phyloP scores from a whole-genome alignment of 2,888 invertebrate genomes.

The Gonocerus acuteangulatus region DNA sequence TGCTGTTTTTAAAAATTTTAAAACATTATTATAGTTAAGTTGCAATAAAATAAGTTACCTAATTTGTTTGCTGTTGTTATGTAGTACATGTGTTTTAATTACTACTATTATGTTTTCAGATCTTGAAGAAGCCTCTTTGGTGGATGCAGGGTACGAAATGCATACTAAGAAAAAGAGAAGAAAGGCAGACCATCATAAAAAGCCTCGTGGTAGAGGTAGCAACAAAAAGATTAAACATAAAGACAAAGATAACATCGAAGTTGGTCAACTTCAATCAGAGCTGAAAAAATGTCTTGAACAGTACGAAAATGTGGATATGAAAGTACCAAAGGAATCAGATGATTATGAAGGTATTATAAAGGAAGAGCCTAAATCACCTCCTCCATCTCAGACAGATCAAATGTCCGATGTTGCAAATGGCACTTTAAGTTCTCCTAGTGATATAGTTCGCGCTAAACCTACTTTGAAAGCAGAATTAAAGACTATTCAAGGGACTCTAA shows the following conservation, averaged over 20 bases:
- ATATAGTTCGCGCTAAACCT: too few species aligned
- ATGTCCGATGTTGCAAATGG: too few species aligned
- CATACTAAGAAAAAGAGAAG: slow-evolving; percentile 45
- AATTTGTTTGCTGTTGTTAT: neutral
- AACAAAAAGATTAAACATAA: slow-evolving; percentile 23
- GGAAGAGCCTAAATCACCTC: slow-evolving; percentile 1
- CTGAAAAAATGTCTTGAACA: slow-evolving; percentile 12
- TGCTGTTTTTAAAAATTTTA: too few species aligned
- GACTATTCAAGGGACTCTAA: neutral
- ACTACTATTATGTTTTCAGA: slow-evolving; percentile 43
- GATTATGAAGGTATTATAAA: slow-evolving; percentile 5
- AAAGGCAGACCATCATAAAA: slow-evolving; percentile 35
- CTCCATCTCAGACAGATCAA: too few species aligned
- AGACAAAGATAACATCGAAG: slow-evolving; percentile 14
- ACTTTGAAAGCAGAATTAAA: neutral
- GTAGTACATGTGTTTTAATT: neutral
- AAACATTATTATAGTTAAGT: too few species aligned
- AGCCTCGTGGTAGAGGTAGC: slow-evolving; percentile 37
- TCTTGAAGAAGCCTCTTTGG: slow-evolving; percentile 48
- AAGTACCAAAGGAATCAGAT: slow-evolving; percentile 11
- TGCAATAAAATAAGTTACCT: too few species aligned
- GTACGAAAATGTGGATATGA: slow-evolving; percentile 3
- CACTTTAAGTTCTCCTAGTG: too few species aligned
- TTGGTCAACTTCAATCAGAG: slow-evolving; percentile 5
- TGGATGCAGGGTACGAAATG: slow-evolving; percentile 50